Conservation (phyloP, 1,140 invertebrate genomes). For the Bombus consobrinus region DNA sequence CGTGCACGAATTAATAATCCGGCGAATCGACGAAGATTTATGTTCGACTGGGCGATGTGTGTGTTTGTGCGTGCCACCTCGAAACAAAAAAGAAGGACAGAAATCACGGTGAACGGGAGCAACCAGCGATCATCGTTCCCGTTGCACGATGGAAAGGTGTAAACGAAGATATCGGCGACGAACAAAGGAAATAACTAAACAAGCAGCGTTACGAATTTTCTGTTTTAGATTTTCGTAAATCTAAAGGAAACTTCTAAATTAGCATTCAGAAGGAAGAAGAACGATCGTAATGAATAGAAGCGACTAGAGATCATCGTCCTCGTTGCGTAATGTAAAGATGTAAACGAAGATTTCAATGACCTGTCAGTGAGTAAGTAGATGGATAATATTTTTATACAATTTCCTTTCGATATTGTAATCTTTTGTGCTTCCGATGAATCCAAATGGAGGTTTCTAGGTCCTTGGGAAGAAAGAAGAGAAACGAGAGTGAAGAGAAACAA, state of each 20-base stretch:
- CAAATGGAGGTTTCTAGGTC: too few species aligned
- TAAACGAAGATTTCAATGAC: too few species aligned
- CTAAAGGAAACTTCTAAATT: background rate
- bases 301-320: background rate
- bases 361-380: too few species aligned
- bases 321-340: background rate
- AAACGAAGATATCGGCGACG: background rate
- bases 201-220: too few species aligned
- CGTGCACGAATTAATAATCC: constrained; percentile 45
- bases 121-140: background rate
- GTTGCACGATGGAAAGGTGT: background rate
- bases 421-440: background rate
- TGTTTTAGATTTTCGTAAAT: background rate
- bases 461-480: background rate
- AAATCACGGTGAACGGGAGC: background rate
- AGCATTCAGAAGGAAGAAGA: background rate
- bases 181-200: background rate
- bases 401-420: background rate
- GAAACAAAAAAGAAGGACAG: background rate
- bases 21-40: constrained; percentile 22
- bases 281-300: background rate
- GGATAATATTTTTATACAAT: background rate
- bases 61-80: background rate
- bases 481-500: background rate
- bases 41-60: background rate